Evolutionary conservation across 2,888 invertebrate genomes (phyloP).

Genomic region (Carterocephalus palaemon): DNA sequence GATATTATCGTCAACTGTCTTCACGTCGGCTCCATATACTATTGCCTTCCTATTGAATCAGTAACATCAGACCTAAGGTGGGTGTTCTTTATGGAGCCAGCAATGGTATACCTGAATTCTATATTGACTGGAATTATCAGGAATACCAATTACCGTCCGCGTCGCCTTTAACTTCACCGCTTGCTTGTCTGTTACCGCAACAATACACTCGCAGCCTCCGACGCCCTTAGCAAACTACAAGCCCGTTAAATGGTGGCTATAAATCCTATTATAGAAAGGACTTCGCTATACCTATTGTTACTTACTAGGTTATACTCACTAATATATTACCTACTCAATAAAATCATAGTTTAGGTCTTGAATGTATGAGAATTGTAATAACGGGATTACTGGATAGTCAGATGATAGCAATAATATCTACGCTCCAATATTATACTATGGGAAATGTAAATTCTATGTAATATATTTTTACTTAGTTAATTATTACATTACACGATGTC

Average conservation of each 20-base stretch:
- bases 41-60: constrained; percentile 21
- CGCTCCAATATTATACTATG: constrained; percentile 11
- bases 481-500: constrained; percentile 8
- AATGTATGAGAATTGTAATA: constrained; percentile 5
- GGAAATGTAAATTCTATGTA: constrained; percentile 5
- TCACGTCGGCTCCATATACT: constrained; percentile 12
- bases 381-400: constrained; percentile 2
- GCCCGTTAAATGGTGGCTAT: constrained; percentile 31
- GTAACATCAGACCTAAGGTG: constrained; percentile 5
- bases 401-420: constrained; percentile 14
- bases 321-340: constrained; percentile 15
- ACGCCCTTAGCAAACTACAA: constrained; percentile 28
- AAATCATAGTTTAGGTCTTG: constrained; percentile 18
- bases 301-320: constrained; percentile 9
- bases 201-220: constrained; percentile 27
- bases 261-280: constrained; percentile 31
- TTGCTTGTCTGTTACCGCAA: constrained; percentile 38
- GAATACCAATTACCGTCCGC: constrained; percentile 20
- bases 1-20: constrained; percentile 32
- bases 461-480: constrained; percentile 9
- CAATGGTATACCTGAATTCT: constrained; percentile 11
- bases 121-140: constrained; percentile 13
- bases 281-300: constrained; percentile 25
- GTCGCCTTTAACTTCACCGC: constrained; percentile 19
- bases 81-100: constrained; percentile 7